A percentile compares a stretch with the other conserved stretches of the same genome.
Conservation (phyloP, 2,888 invertebrate genomes). For the Catonia carolina region DNA sequence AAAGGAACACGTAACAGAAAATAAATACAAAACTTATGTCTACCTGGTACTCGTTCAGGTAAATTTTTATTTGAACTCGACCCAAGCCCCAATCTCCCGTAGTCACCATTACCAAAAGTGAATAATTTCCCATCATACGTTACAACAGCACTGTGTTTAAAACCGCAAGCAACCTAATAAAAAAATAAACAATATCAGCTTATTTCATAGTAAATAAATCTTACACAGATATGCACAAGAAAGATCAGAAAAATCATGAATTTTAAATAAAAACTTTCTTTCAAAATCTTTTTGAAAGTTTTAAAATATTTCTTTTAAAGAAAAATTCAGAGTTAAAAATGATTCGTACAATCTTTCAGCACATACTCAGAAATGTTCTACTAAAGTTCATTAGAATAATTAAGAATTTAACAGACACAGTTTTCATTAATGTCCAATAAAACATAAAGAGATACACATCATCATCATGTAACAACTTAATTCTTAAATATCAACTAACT, state of each 20-base stretch:
- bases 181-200: constrained; percentile 17
- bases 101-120: constrained; percentile 60
- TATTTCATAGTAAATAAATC: neutral
- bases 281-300: neutral
- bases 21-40: too few species aligned
- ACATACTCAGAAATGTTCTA: too few species aligned
- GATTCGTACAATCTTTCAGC: too few species aligned
- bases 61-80: constrained; percentile 54
- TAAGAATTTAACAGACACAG: too few species aligned
- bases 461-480: too few species aligned
- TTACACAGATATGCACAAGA: too few species aligned
- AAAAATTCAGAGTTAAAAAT: too few species aligned
- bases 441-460: too few species aligned
- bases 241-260: neutral
- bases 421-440: too few species aligned
- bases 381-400: too few species aligned
- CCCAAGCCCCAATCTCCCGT: constrained; percentile 54
- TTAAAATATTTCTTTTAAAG: neutral
- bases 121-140: constrained; percentile 56
- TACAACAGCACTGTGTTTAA: constrained; percentile 58
- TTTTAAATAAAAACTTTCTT: constrained; percentile 1
- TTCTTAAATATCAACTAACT: too few species aligned
- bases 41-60: constrained; percentile 50
- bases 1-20: too few species aligned
- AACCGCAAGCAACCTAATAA: constrained; percentile 52